These are phyloP conservation scores for human DNA, from an alignment of 2,113 vertebrate species.

Conservation along the genomic window DNA sequence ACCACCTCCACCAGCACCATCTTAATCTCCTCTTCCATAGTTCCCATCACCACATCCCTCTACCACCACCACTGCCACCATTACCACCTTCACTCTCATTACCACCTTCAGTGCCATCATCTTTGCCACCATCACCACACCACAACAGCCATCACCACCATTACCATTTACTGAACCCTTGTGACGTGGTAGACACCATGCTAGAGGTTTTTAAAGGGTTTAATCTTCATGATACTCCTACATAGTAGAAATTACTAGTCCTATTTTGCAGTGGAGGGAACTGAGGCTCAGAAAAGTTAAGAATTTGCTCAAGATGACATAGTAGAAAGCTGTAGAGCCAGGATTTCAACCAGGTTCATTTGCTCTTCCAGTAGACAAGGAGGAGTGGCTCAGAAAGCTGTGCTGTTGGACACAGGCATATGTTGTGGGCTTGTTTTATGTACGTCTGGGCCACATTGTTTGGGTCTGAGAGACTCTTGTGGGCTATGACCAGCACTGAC, in stretches of 20 bases:
- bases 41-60: too few relatives aligned
- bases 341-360: neutral
- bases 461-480: neutral
- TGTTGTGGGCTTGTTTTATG: neutral
- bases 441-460: neutral
- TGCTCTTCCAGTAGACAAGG: neutral
- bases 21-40: neutral
- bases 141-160: too few relatives aligned
- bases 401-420: accelerated
- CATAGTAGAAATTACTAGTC: neutral
- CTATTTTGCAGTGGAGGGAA: neutral
- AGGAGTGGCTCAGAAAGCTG: accelerated
- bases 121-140: neutral
- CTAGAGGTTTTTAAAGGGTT: neutral
- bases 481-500: neutral
- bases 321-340: neutral
- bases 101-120: neutral
- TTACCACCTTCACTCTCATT: too few relatives aligned
- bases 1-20: neutral
- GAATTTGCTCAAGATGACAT: neutral
- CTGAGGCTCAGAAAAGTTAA: neutral
- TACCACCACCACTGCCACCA: neutral
- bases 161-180: neutral
- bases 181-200: neutral
- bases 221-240: neutral